These are phyloP conservation scores for Sussaba pulchella DNA, from an alignment of 2,888 invertebrate genomes.

Conservation along the genomic window DNA sequence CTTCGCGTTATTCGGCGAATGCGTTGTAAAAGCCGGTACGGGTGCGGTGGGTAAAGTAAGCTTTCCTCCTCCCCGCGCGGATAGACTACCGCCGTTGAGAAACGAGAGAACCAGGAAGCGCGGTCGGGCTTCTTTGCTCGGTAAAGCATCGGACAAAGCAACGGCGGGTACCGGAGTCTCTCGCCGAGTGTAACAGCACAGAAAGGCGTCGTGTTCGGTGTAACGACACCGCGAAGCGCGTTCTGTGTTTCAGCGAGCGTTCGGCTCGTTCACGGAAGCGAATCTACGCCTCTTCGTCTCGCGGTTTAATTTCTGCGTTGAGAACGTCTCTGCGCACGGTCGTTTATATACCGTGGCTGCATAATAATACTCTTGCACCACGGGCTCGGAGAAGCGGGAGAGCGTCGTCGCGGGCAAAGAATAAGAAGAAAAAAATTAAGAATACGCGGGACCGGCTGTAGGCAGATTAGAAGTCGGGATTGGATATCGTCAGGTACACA, in stretches of 20 bases:
- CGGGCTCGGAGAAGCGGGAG: neutral
- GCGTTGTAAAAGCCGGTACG: conserved; percentile 28
- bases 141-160: conserved; percentile 65
- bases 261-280: conserved; percentile 60
- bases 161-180: conserved; percentile 20
- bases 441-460: conserved; percentile 1
- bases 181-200: conserved; percentile 20
- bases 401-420: conserved; percentile 12
- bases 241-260: conserved; percentile 8
- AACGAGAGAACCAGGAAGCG: conserved; percentile 76
- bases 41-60: too few relatives aligned
- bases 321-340: neutral
- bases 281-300: conserved; percentile 55
- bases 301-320: conserved; percentile 58
- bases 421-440: neutral
- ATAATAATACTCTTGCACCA: conserved; percentile 4
- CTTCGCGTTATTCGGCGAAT: conserved; percentile 26
- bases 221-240: conserved; percentile 36
- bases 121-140: conserved; percentile 68
- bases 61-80: neutral
- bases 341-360: neutral
- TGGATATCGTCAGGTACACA: conserved; percentile 21
- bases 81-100: conserved; percentile 67
- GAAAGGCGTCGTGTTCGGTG: conserved; percentile 32
- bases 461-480: conserved; percentile 45